A percentile compares a stretch with the other conserved stretches of the same genome.
Conservation (phyloP, 2,888 invertebrate species). For the Noctua janthina region DNA sequence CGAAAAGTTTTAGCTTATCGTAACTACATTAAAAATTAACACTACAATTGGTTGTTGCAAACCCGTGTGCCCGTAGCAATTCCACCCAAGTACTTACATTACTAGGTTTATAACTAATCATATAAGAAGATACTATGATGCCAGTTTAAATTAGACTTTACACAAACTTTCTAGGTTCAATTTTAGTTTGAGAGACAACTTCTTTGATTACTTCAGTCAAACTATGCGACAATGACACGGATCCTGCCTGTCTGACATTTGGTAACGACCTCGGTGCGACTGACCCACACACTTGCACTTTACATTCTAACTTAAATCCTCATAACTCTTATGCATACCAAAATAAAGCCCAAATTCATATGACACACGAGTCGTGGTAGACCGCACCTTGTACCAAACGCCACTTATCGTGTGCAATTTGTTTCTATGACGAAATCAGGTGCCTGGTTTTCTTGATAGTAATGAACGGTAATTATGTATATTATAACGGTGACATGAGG, state of each 20-base stretch:
- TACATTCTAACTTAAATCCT: constrained; percentile 70
- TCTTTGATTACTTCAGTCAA: constrained; percentile 53
- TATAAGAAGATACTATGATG: not conserved
- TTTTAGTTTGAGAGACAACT: constrained; percentile 29
- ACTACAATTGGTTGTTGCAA: not conserved
- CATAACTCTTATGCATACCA: constrained; percentile 64
- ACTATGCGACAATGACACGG: constrained; percentile 78
- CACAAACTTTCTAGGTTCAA: constrained; percentile 20
- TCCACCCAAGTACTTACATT: not conserved
- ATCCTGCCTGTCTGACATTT: constrained; percentile 85
- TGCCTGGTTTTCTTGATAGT: constrained; percentile 53
- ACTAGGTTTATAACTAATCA: not conserved
- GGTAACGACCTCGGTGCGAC: constrained; percentile 82
- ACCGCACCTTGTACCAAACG: constrained; percentile 76
- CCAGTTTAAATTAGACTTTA: not conserved
- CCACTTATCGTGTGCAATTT: constrained; percentile 78
- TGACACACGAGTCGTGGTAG: constrained; percentile 57
- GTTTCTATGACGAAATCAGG: constrained; percentile 79
- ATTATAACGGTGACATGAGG: constrained; percentile 20
- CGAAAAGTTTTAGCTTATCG: not conserved
- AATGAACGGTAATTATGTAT: constrained; percentile 47
- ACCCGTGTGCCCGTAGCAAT: not conserved
- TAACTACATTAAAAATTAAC: not conserved
- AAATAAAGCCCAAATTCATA: constrained; percentile 63
- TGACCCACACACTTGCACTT: constrained; percentile 81